Evolutionary conservation across 2,113 vertebrate genomes (phyloP).

Genomic region (Ophthalmolycus amberensis): DNA sequence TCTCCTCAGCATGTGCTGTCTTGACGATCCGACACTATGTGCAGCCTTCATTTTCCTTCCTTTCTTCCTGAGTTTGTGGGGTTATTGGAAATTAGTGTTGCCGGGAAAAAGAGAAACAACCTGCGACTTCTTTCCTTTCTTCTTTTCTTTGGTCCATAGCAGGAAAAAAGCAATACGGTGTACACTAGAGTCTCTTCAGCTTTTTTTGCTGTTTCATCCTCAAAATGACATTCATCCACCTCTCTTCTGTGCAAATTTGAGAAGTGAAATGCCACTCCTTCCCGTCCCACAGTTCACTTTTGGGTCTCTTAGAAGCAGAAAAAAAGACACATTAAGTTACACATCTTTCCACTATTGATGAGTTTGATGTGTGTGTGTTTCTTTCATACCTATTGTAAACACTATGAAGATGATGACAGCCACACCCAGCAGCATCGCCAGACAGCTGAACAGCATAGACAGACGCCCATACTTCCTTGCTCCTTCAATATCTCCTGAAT

Average conservation of each 20-base stretch:
- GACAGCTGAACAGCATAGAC: slow-evolving; percentile 71
- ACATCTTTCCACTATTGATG: slow-evolving; percentile 9
- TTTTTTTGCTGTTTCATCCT: slow-evolving; percentile 69
- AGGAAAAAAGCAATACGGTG: slow-evolving; percentile 44
- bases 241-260: slow-evolving; percentile 59
- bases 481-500: slow-evolving; percentile 72
- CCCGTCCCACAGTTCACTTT: slow-evolving; percentile 31
- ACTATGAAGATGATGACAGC: slow-evolving; percentile 74
- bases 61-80: slow-evolving; percentile 68
- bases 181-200: slow-evolving; percentile 34
- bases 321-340: slow-evolving; percentile 24
- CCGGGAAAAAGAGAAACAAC: slow-evolving; percentile 35
- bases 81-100: slow-evolving; percentile 26
- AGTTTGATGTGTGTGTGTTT: not conserved
- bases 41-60: slow-evolving; percentile 17
- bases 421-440: slow-evolving; percentile 80
- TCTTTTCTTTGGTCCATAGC: slow-evolving; percentile 20
- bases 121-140: slow-evolving; percentile 23
- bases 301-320: slow-evolving; percentile 46
- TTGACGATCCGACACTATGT: slow-evolving; percentile 26
- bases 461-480: slow-evolving; percentile 77
- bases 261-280: slow-evolving; percentile 42
- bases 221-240: slow-evolving; percentile 13
- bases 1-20: slow-evolving; percentile 12
- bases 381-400: slow-evolving; percentile 83